A percentile compares a stretch with the other conserved stretches of the same genome.
Conservation (phyloP, 2,113 vertebrate genomes). For the Choloepus hoffmanni region DNA sequence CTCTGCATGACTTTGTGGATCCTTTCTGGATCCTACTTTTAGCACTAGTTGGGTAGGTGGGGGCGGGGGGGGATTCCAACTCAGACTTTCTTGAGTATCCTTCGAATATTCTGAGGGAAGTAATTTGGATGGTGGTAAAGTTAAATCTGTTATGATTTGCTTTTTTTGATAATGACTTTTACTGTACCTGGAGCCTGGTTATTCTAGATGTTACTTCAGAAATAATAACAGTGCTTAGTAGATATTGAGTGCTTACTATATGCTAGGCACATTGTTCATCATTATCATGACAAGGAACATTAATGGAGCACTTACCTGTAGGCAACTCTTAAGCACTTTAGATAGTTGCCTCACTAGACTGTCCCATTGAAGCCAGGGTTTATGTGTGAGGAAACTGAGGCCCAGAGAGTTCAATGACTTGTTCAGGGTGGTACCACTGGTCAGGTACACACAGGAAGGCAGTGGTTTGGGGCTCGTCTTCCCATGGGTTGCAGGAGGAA, state of each 20-base stretch:
- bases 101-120: neutral
- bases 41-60: neutral
- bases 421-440: neutral
- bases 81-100: neutral
- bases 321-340: neutral
- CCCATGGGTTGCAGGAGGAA: neutral
- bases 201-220: constrained; percentile 50
- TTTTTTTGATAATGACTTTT: constrained; percentile 24
- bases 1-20: neutral
- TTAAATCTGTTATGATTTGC: neutral
- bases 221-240: neutral
- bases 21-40: neutral
- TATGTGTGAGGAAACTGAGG: neutral
- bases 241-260: neutral
- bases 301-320: neutral
- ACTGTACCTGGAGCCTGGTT: neutral
- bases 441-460: neutral
- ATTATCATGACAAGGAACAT: neutral
- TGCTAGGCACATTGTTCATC: neutral
- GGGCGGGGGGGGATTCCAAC: no score
- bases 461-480: neutral
- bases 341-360: neutral
- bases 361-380: neutral
- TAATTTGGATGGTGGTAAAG: neutral
- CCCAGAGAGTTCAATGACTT: neutral